Percentiles rank a stretch among this genome's conserved stretches.
phyloP scores from a whole-genome alignment of 2,113 vertebrate species.

The Ophiodon elongatus region DNA sequence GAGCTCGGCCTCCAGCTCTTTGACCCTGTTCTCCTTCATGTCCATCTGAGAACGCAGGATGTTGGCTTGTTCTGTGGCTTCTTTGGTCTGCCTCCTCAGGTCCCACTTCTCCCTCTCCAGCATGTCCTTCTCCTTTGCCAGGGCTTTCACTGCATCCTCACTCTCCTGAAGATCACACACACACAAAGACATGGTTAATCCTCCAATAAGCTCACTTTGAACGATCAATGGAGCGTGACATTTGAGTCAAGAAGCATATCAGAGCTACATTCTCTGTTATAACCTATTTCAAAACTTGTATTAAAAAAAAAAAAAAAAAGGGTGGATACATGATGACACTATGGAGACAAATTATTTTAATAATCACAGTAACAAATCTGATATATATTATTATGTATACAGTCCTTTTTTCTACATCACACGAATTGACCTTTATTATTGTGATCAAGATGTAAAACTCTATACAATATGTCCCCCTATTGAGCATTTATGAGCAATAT shows the following conservation, averaged over 20 bases:
- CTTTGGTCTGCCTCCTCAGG: constrained; percentile 95
- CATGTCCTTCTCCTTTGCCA: constrained; percentile 96
- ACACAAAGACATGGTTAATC: not conserved
- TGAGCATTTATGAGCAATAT: not conserved
- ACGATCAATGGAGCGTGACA: not conserved
- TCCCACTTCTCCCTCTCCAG: constrained; percentile 99
- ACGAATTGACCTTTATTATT: not conserved
- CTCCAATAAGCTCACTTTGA: not conserved
- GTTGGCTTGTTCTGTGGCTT: constrained; percentile 93
- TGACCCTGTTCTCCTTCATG: constrained; percentile 98
- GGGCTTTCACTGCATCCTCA: constrained; percentile 94
- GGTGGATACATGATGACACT: not conserved
- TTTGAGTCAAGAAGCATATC: not conserved
- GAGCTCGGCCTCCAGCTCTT: constrained; percentile 97
- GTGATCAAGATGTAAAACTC: not conserved
- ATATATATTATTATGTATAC: not conserved
- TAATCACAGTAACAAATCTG: not conserved
- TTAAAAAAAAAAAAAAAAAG: not conserved
- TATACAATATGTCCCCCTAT: not conserved
- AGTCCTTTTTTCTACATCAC: not conserved
- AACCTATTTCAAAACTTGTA: not conserved
- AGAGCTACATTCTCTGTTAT: not conserved
- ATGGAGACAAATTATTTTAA: not conserved
- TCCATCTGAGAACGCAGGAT: constrained; percentile 94
- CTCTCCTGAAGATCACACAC: constrained; percentile 88